Conservation (phyloP, 2,797 vertebrate species). For the Lindbergichthys nudifrons region DNA sequence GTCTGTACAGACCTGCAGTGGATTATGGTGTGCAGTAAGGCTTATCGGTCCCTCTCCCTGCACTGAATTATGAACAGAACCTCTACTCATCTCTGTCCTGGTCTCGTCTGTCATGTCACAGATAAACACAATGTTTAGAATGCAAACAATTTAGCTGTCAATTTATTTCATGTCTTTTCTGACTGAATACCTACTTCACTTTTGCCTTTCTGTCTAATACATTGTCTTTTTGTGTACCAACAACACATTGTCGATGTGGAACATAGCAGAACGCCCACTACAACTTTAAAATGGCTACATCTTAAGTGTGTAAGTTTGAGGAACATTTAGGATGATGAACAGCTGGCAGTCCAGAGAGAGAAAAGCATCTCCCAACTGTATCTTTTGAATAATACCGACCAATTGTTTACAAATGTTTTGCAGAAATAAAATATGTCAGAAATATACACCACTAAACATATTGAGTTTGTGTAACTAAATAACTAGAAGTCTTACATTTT, state of each 20-base stretch:
- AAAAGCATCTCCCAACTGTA: slow-evolving; percentile 1
- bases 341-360: background rate
- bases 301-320: background rate
- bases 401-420: background rate
- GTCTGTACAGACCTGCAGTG: slow-evolving; percentile 13
- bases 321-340: background rate
- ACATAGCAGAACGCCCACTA: background rate
- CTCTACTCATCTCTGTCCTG: slow-evolving; percentile 24
- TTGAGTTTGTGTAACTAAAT: background rate
- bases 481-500: background rate
- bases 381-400: background rate
- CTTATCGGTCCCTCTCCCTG: slow-evolving; percentile 34
- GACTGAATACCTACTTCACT: background rate
- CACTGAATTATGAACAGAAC: slow-evolving; percentile 41
- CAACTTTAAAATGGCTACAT: background rate
- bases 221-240: background rate
- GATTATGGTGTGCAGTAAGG: slow-evolving; percentile 30
- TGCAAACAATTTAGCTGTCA: background rate
- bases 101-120: slow-evolving; percentile 31
- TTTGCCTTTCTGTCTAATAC: no score
- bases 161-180: slow-evolving; percentile 6
- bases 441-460: background rate
- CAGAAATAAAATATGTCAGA: background rate
- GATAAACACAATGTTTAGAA: slow-evolving; percentile 16
- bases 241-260: background rate